A percentile compares a stretch with the other conserved stretches of the same genome.
These are phyloP conservation scores for Brachylomia viminalis DNA, from an alignment of 2,888 invertebrate species.

Conservation along the genomic window DNA sequence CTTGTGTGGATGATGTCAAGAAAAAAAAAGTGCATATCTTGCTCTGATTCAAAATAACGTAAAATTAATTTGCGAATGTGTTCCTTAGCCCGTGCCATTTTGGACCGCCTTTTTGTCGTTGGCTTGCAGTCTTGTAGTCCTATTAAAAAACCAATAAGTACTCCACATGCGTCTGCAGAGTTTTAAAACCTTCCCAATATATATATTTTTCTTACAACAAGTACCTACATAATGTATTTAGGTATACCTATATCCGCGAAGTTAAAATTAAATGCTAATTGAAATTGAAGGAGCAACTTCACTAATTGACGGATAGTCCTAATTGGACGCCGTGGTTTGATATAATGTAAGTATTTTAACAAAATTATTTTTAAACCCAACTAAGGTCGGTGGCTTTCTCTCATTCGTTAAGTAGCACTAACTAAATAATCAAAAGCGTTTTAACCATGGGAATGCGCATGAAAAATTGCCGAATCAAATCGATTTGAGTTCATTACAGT, in stretches of 20 bases:
- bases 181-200: not conserved
- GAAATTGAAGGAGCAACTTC: not conserved
- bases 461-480: slow-evolving; percentile 36
- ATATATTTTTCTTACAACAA: not conserved
- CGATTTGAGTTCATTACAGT: slow-evolving; percentile 27
- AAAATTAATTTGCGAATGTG: not conserved
- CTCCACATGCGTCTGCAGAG: not conserved
- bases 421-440: not conserved
- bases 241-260: not conserved
- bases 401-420: not conserved
- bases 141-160: no score
- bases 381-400: not conserved
- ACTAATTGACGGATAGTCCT: not conserved
- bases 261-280: not conserved
- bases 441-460: slow-evolving; percentile 13
- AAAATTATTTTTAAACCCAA: not conserved
- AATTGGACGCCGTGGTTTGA: not conserved
- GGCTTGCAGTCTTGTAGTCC: not conserved
- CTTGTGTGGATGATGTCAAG: no score
- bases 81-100: not conserved
- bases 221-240: not conserved
- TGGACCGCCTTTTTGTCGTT: no score
- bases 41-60: not conserved
- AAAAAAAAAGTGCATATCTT: not conserved
- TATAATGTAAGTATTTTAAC: not conserved